Percentiles rank a stretch among this genome's conserved stretches.
These are phyloP conservation scores for Typhlichthys eigenmanni DNA, from an alignment of 2,797 vertebrate genomes.

Conservation along the genomic window DNA sequence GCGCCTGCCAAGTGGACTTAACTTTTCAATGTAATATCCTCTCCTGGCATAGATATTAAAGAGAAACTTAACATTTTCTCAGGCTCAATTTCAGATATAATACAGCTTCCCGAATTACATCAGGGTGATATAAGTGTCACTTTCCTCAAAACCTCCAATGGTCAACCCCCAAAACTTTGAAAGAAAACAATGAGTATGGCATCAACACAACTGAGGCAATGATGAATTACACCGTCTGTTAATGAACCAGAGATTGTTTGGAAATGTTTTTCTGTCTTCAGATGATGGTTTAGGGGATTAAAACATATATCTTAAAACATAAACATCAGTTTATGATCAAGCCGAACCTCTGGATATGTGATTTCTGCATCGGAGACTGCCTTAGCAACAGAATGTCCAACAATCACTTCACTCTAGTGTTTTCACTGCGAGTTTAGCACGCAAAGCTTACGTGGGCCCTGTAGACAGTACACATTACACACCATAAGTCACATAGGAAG, in stretches of 20 bases:
- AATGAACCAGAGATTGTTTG: conserved; percentile 52
- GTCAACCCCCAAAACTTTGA: conserved; percentile 49
- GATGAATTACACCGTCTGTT: conserved; percentile 58
- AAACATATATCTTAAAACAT: conserved; percentile 3
- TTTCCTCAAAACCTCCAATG: conserved; percentile 55
- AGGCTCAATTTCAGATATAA: conserved; percentile 48
- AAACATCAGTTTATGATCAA: background rate
- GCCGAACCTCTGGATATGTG: conserved; percentile 10
- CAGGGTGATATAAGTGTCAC: conserved; percentile 62
- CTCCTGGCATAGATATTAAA: conserved; percentile 52
- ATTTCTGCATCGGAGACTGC: background rate
- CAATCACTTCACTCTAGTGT: background rate
- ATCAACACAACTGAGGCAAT: conserved; percentile 33
- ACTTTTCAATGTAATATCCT: conserved; percentile 42
- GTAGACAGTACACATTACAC: conserved; percentile 1
- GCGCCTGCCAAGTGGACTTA: conserved; percentile 52
- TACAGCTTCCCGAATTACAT: conserved; percentile 46
- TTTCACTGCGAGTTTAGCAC: conserved; percentile 14
- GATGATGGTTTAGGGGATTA: background rate
- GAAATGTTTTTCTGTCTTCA: conserved; percentile 29
- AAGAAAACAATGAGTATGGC: conserved; percentile 55
- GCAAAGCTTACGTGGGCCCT: background rate
- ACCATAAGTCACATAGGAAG: conserved; percentile 51
- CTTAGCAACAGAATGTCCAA: background rate
- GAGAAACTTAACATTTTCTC: conserved; percentile 39